phyloP scores from a whole-genome alignment of 2,113 vertebrate species.

The Plestiodon gilberti region DNA sequence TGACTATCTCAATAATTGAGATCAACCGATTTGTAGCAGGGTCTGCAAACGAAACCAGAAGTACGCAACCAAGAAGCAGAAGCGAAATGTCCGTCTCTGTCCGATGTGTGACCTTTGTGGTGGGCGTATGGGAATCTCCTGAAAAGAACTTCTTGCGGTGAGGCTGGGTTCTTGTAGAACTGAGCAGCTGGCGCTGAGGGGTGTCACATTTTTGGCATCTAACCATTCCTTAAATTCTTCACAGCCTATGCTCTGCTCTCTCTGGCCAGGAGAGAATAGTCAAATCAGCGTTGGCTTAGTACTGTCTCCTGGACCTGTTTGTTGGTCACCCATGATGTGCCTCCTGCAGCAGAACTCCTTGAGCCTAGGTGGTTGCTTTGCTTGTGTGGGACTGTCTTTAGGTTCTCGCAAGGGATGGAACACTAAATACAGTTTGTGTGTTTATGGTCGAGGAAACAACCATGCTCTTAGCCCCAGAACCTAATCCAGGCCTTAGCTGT shows the following conservation, averaged over 20 bases:
- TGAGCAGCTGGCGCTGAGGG: not conserved
- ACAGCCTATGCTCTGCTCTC: not conserved
- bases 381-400: not conserved
- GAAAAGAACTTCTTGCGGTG: not conserved
- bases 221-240: not conserved
- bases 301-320: too few relatives aligned
- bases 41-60: too few relatives aligned
- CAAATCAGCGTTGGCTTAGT: too few relatives aligned
- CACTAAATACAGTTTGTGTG: not conserved
- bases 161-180: not conserved
- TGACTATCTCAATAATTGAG: too few relatives aligned
- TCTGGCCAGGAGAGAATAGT: too few relatives aligned
- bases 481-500: too few relatives aligned
- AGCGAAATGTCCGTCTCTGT: not conserved
- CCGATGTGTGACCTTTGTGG: not conserved
- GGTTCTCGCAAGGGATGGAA: not conserved
- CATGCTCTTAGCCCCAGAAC: too few relatives aligned
- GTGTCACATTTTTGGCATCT: not conserved
- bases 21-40: too few relatives aligned
- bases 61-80: too few relatives aligned
- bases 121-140: too few relatives aligned
- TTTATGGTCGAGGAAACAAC: too few relatives aligned
- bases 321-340: too few relatives aligned
- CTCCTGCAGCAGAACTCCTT: not conserved
- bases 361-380: not conserved